Conservation (phyloP, 2,888 invertebrate species). For the Tolmerus cingulatus region DNA sequence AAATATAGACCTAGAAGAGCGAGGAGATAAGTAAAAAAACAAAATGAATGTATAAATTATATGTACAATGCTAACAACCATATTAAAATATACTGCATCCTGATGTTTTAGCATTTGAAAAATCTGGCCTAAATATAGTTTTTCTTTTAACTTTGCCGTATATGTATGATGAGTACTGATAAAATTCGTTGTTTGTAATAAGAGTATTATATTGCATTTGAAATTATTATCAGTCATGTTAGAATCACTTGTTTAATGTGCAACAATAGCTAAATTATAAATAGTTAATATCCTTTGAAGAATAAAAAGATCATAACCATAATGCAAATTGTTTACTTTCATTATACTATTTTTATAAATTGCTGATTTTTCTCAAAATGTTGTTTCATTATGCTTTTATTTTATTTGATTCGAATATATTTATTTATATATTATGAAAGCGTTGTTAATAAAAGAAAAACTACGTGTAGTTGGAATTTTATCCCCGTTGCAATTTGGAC, state of each 20-base stretch:
- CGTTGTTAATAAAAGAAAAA: no score
- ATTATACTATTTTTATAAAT: no score
- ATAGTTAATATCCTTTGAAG: conserved; percentile 22
- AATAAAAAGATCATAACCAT: conserved; percentile 18
- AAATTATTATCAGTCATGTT: neutral
- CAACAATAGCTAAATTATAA: conserved; percentile 22
- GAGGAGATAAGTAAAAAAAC: neutral
- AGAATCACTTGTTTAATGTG: conserved; percentile 30
- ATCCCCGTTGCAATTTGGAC: no score
- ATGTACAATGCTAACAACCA: conserved; percentile 36
- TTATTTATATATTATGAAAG: no score
- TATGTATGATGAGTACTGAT: conserved; percentile 16
- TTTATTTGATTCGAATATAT: no score
- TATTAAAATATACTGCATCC: conserved; percentile 17
- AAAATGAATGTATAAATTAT: neutral
- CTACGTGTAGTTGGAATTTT: no score
- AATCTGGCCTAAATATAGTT: conserved; percentile 10
- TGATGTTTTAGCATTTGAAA: conserved; percentile 24
- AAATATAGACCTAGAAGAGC: neutral
- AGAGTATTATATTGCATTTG: conserved; percentile 10
- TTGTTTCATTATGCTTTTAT: no score
- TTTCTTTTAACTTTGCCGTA: conserved; percentile 18
- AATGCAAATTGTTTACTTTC: neutral
- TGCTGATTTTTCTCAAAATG: no score
- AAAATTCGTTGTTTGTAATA: conserved; percentile 18